These are phyloP conservation scores for Tineola bisselliella DNA, from an alignment of 2,888 invertebrate species.

Conservation along the genomic window DNA sequence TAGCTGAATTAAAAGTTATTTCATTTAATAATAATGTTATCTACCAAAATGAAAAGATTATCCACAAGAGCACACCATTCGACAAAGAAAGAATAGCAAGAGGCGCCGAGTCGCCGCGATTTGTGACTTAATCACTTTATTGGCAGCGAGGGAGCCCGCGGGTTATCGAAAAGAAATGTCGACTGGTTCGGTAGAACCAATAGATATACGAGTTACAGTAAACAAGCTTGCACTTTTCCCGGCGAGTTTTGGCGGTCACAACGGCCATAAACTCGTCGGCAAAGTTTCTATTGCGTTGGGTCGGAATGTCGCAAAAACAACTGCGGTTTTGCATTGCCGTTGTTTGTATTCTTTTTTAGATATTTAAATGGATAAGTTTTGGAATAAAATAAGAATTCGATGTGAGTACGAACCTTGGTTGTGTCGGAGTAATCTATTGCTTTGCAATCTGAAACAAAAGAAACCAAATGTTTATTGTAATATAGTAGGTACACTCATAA, in stretches of 20 bases:
- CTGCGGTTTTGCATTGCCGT: constrained; percentile 28
- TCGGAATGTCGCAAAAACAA: constrained; percentile 16
- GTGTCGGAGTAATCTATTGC: background rate
- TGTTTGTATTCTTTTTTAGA: constrained; percentile 26
- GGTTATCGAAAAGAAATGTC: constrained; percentile 63
- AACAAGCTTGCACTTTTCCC: constrained; percentile 65
- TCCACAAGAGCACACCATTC: background rate
- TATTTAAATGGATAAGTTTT: background rate
- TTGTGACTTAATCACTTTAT: constrained; percentile 69
- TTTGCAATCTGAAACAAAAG: constrained; percentile 4
- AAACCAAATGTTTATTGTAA: background rate
- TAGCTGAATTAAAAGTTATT: too few relatives aligned
- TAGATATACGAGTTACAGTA: constrained; percentile 28
- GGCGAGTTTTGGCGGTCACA: constrained; percentile 59
- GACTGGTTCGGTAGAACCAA: constrained; percentile 23
- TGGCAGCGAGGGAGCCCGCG: constrained; percentile 56
- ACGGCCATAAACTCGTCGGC: constrained; percentile 53
- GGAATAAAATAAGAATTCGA: background rate
- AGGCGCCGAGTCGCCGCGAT: constrained; percentile 30
- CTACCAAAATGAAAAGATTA: background rate
- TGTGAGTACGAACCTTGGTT: background rate
- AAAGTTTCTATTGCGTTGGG: constrained; percentile 51
- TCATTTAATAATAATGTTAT: too few relatives aligned
- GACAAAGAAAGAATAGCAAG: background rate
- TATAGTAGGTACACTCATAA: background rate